Percentiles rank a stretch among this genome's conserved stretches.
These are phyloP conservation scores for Pipistrellus nathusii DNA, from an alignment of 2,797 vertebrate genomes.

Conservation along the genomic window DNA sequence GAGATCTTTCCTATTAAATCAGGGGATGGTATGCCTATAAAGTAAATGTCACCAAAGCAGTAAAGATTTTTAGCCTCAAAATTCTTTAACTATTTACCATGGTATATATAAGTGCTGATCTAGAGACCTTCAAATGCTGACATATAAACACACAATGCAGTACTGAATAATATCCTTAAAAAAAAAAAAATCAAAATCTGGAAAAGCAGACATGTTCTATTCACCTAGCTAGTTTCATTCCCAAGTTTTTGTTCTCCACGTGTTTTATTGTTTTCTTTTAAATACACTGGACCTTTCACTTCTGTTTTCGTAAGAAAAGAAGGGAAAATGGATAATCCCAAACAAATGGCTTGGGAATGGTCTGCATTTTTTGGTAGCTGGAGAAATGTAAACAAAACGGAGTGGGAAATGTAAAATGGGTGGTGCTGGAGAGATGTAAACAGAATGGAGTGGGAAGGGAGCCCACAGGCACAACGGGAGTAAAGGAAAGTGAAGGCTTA, in stretches of 20 bases:
- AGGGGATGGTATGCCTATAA: background rate
- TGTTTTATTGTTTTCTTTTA: constrained; percentile 41
- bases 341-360: background rate
- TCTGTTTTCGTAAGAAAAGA: background rate
- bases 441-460: background rate
- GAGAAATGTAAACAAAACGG: background rate
- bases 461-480: background rate
- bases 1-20: constrained; percentile 30
- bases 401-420: background rate
- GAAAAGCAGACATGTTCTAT: background rate
- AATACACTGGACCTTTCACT: background rate
- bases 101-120: too few species aligned
- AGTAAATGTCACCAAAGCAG: constrained; percentile 7
- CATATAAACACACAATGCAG: background rate
- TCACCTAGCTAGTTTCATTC: constrained; percentile 20
- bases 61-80: constrained; percentile 52
- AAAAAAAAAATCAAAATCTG: background rate
- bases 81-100: background rate
- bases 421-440: background rate
- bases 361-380: background rate
- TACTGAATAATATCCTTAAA: background rate
- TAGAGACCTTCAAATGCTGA: background rate
- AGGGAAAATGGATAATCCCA: background rate
- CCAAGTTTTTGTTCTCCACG: background rate
- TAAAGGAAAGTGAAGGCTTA: background rate